Evolutionary conservation across 2,797 vertebrate species (phyloP).

Genomic region (Erpetoichthys calabaricus): DNA sequence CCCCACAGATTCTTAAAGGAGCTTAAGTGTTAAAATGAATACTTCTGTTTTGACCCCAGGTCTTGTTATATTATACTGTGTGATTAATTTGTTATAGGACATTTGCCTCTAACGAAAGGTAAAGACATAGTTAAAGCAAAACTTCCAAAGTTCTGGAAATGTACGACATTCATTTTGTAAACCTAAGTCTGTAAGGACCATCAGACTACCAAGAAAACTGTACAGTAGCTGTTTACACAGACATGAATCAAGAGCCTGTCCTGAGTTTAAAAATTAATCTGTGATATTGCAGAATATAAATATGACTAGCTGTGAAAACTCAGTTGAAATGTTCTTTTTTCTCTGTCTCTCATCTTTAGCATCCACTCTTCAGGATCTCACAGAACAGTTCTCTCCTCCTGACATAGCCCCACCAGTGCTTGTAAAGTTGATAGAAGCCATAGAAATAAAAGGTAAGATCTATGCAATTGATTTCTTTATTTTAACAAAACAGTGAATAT

Average conservation of each 20-base stretch:
- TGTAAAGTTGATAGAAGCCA: constrained; percentile 67
- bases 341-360: constrained; percentile 37
- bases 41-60: no score
- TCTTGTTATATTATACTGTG: no score
- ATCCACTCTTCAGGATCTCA: constrained; percentile 66
- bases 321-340: constrained; percentile 4
- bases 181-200: no score
- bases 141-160: no score
- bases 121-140: no score
- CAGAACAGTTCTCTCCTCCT: constrained; percentile 78
- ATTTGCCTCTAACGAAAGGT: no score
- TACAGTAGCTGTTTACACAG: constrained; percentile 8
- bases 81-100: no score
- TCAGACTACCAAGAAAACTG: constrained; percentile 12
- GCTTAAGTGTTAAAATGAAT: no score
- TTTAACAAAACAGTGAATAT: neutral
- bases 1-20: no score
- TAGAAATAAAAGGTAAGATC: constrained; percentile 84
- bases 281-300: constrained; percentile 8
- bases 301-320: constrained; percentile 7
- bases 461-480: neutral
- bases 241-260: constrained; percentile 19
- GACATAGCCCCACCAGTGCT: constrained; percentile 71
- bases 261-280: constrained; percentile 14
- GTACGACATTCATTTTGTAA: no score